Evolutionary conservation across 2,888 invertebrate genomes (phyloP), one percentile per base, ranked within the genome.

Genomic region (Polydrusus cervinus): DNA sequence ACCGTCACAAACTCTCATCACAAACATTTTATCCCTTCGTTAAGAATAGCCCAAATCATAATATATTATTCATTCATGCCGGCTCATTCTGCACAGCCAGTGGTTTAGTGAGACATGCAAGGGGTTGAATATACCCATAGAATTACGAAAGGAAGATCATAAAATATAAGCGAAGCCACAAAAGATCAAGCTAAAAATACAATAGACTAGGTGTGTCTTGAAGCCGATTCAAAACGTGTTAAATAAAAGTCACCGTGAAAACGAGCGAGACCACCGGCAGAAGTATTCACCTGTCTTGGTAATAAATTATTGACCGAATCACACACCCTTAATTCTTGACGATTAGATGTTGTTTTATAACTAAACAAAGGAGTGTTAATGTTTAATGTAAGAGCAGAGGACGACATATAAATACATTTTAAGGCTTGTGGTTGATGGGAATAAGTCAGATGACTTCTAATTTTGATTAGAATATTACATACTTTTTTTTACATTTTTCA

Each of bases 151-250:
- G 74, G 55, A 40, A 51, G 70, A 16, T 51, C 70, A 70, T 74
- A 70, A 74, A 74, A 70, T 57, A 74, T 65, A 66, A 49, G 57
- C 60, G 60, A 69, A 68, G 64, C 74, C 68, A 69, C 68, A 69
- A 64, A 68, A 68, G 74, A 68, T 69, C 73, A 73, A 67, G 55
- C 74, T 61, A 73, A 73, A 74, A 68, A 69, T 69, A 74, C 74
- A 74, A 74, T 74, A 65, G 70, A 55, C 60, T 74, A 74, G 74
- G 74, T 74, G 74, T 74, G 74, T 68, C 74, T 47, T 47, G n/a
- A 30, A 49, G 34, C 62, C 68, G 73, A 73, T 62, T 73, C 73
- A 68, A 66, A 51, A 69, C 69, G 74, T 74, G 74, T 74, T 74
- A 74, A 74, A 74, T 74, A 74, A 74, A 74, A 69, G 74, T 69